Evolutionary conservation across 23 tunicate genomes (phyloP).

Genomic region (Corella eumyota): DNA sequence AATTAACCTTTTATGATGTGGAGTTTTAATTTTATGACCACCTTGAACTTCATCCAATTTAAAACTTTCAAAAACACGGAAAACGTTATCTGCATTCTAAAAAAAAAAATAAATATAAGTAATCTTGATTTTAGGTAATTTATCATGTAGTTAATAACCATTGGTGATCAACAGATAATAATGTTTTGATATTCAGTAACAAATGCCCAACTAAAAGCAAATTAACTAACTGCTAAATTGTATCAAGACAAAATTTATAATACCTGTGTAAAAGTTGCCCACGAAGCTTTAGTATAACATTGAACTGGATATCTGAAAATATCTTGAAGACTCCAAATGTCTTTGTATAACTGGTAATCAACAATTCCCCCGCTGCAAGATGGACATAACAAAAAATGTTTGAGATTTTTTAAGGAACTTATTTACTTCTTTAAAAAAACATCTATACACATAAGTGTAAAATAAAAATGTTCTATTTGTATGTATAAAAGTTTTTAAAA

Average conservation of each 20-base stretch:
- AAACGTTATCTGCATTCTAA: conserved; percentile 62
- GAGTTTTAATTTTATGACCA: conserved; percentile 2
- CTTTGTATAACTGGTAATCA: conserved; percentile 63
- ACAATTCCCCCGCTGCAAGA: too few species aligned
- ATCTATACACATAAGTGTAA: too few species aligned
- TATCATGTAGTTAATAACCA: not conserved
- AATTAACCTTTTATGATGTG: too few species aligned
- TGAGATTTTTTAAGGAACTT: too few species aligned
- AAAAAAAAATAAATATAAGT: conserved; percentile 2
- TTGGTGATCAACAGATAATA: not conserved
- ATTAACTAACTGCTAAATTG: too few species aligned
- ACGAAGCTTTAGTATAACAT: conserved; percentile 69
- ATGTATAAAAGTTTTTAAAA: too few species aligned
- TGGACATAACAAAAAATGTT: too few species aligned
- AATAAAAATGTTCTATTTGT: too few species aligned
- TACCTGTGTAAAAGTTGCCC: conserved; percentile 68
- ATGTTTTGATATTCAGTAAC: not conserved
- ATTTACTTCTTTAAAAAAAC: too few species aligned
- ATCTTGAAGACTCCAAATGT: conserved; percentile 96
- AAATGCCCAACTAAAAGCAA: too few species aligned
- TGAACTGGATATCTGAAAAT: conserved; percentile 85
- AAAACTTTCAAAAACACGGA: conserved; percentile 70
- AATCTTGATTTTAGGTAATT: not conserved
- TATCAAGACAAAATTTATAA: too few species aligned
- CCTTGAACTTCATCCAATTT: conserved; percentile 54